Evolutionary conservation across 1,140 invertebrate genomes (phyloP).

Genomic region (Drosophila ohnishii): DNA sequence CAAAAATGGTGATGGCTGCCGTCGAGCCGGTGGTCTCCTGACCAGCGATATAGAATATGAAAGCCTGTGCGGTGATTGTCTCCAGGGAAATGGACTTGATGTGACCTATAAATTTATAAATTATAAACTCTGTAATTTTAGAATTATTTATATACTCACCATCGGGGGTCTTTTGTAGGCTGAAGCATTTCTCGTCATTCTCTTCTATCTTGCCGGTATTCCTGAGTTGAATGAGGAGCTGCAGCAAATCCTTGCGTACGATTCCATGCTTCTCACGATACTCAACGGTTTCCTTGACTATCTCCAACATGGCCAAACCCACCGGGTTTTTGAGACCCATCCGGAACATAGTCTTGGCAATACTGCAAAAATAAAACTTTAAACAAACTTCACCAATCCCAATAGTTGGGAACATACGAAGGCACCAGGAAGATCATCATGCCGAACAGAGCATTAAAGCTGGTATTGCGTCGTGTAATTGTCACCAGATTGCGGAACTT

Average conservation of each 20-base stretch:
- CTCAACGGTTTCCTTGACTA: constrained; percentile 85
- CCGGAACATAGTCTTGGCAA: constrained; percentile 1
- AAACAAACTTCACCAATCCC: not conserved
- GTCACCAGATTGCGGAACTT: constrained; percentile 57
- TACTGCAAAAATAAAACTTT: not conserved
- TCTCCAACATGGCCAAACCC: constrained; percentile 49
- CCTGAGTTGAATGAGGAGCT: constrained; percentile 84
- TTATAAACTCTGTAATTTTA: rapidly evolving
- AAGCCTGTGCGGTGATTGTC: constrained; percentile 85
- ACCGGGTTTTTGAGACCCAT: constrained; percentile 41
- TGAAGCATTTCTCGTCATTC: constrained; percentile 57
- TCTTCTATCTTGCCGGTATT: constrained; percentile 82
- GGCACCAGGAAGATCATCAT: constrained; percentile 68
- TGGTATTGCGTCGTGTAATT: constrained; percentile 12
- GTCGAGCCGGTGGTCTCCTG: constrained; percentile 89
- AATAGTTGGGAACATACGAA: constrained; percentile 45
- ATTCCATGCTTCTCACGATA: constrained; percentile 84
- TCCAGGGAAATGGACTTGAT: constrained; percentile 81
- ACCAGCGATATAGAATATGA: constrained; percentile 88
- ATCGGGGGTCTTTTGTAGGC: constrained; percentile 46
- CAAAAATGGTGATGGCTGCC: constrained; percentile 85
- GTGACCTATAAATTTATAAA: constrained; percentile 35
- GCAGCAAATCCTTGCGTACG: constrained; percentile 85
- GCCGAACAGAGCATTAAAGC: constrained; percentile 34
- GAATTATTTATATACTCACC: constrained; percentile 12